Conservation (phyloP, 2,797 vertebrate genomes). For the Lophius americanus region DNA sequence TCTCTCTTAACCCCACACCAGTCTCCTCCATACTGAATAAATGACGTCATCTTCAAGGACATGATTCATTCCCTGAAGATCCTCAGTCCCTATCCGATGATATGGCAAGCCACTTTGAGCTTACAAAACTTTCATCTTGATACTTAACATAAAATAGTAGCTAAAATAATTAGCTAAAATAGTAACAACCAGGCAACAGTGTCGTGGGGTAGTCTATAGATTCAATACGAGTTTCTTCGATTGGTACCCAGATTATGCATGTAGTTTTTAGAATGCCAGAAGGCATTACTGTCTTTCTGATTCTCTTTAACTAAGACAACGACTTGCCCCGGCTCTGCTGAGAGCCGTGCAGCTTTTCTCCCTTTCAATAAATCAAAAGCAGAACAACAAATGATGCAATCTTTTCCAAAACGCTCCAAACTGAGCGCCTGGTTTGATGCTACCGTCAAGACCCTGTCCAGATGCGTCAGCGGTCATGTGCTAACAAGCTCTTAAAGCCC, state of each 20-base stretch:
- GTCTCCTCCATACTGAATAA: conserved; percentile 4
- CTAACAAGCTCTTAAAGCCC: conserved; percentile 30
- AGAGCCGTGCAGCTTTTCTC: conserved; percentile 27
- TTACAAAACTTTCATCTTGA: conserved; percentile 26
- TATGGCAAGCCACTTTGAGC: conserved; percentile 16
- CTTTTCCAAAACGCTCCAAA: conserved; percentile 22
- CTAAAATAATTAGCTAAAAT: conserved; percentile 32
- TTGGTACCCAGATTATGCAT: conserved; percentile 34
- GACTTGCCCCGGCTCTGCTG: conserved; percentile 50
- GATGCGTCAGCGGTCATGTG: conserved; percentile 29
- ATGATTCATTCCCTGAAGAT: conserved; percentile 35
- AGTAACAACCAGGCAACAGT: conserved; percentile 47
- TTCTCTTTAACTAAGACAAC: conserved; percentile 52
- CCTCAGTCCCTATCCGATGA: conserved; percentile 16
- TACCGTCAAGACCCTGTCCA: conserved; percentile 16
- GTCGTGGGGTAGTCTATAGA: conserved; percentile 31
- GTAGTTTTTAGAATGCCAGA: conserved; percentile 28
- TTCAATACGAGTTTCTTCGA: conserved; percentile 37
- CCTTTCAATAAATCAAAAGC: conserved; percentile 34
- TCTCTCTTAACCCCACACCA: not conserved
- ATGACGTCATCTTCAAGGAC: conserved; percentile 14
- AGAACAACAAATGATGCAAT: conserved; percentile 22
- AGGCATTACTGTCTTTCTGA: conserved; percentile 40
- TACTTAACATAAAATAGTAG: not conserved
- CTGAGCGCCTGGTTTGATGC: not conserved